Base-by-base conservation (phyloP, 2,113 vertebrate genomes). In the Lampris incognitus region DNA sequence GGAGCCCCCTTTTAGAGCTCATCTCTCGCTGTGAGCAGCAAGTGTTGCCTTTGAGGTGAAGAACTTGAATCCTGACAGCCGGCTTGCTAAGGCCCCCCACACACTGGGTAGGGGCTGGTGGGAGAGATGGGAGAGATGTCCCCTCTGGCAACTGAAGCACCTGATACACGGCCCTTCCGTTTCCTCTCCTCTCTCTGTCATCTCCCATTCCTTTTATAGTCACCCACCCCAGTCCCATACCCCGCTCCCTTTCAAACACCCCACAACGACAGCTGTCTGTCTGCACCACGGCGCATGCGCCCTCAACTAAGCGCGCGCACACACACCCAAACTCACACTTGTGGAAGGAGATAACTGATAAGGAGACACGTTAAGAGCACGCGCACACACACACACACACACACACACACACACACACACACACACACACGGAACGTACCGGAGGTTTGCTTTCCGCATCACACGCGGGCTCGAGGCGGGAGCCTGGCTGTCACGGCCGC, bases 131-230 rank as follows among this genome's bases (percentile, higher is more conserved):
- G 85, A 82, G 84, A 82, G 83, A 52, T 0, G 11, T 80, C 41
- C 42, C 82, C 73, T 69, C 59, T 62, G 85, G 88, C 87, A 87
- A 87, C 87, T 69, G 87, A 86, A 86, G 77, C 74, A 78, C 63
- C 58, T 65, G 24, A 72, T 69, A 71, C 63, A 70, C 59, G 59
- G 3, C n/a, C 6, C 37, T 2, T 39, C 3, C 40, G 8, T 37
- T n/a, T 40, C 40, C 40, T 63, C 48, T 52, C 66, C 71, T 66
- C 9, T 64, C 74, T 69, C 78, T 70, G 70, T 78, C 58, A 64
- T 83, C 52, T 79, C 63, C 38, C 9, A 5, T 48, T 76, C 60
- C 50, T 73, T 66, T 79, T 79, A 69, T 51, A 63, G 51, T 24
- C 24, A 24, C 24, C 24, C 24, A 24, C 24, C 24, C 24, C 24